Evolutionary conservation across 2,888 invertebrate species (phyloP).

Genomic region (Itoplectis maculator): DNA sequence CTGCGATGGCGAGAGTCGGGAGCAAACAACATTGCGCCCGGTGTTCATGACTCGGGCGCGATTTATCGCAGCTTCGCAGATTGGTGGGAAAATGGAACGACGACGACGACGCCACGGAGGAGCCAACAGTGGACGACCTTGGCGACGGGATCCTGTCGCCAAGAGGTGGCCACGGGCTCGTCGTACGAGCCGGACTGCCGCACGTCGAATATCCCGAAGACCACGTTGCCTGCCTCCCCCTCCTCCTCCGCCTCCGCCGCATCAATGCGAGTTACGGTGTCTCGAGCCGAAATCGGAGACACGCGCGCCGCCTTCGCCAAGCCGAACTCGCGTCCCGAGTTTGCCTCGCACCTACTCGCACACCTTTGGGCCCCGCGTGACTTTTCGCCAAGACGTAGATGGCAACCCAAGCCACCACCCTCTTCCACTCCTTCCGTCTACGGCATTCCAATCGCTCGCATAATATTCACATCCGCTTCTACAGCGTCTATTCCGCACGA

Average conservation of each 20-base stretch:
- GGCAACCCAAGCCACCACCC: background rate
- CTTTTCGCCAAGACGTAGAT: background rate
- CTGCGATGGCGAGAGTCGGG: too few species aligned
- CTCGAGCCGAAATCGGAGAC: conserved; percentile 64
- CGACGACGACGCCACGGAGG: conserved; percentile 56
- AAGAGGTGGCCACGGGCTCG: conserved; percentile 25
- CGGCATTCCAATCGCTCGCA: conserved; percentile 10
- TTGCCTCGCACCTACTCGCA: too few species aligned
- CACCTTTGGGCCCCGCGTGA: too few species aligned
- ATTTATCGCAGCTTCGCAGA: conserved; percentile 53
- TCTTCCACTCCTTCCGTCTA: background rate
- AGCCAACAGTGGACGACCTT: conserved; percentile 76
- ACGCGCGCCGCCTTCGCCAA: conserved; percentile 45
- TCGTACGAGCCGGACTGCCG: conserved; percentile 44
- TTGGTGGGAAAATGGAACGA: conserved; percentile 76
- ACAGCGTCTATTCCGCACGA: background rate
- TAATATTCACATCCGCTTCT: background rate
- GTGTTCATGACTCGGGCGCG: too few species aligned
- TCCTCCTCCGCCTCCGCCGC: too few species aligned
- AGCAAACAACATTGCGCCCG: conserved; percentile 22
- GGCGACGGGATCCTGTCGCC: conserved; percentile 75
- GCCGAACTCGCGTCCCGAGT: background rate
- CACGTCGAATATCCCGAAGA: conserved; percentile 9
- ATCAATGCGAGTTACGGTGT: conserved; percentile 47
- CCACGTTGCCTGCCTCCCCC: conserved; percentile 45